Base-by-base conservation (phyloP, 2,888 invertebrate species). In the Beris morrisii region DNA sequence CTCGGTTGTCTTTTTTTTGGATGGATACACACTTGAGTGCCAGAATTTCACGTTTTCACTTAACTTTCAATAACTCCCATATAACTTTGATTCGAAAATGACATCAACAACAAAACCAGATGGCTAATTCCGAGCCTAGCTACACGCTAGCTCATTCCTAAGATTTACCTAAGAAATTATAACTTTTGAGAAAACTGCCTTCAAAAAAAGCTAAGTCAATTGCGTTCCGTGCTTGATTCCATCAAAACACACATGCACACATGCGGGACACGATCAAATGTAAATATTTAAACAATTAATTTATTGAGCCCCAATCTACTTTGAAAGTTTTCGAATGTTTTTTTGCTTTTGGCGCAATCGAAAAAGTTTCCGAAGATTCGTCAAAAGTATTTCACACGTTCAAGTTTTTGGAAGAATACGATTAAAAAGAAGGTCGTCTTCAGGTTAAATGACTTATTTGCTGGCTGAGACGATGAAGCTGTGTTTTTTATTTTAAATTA, bases 251-350 rank as follows among this genome's bases (percentile, higher is more conserved):
- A 38, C 38, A 38, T 7, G 9, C 38, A 38, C 52, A 50, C 52
- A 61, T 52, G 50, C 61, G 52, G 38, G 61, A 61, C 50, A 61
- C 61, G 61, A 52, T 61, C 61, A 52, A 61, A 61, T 50, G 61
- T 61, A 50, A 61, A 61, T 61, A 61, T 61, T 61, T 61, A 52
- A 61, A 61, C 61, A 52, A 61, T 61, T 61, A 61, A 61, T 61
- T 61, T 61, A 61, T 61, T 61, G 50, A 61, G 61, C 38, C 52
- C 38, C 50, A 61, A 61, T 61, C 61, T 61, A 52, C 52, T 52
- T 61, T 38, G 61, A 61, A 61, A 61, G 61, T 61, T 38, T 38
- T 38, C 9, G 5, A 9, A 38, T 38, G 38, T 7, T 7, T 38
- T 38, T 38, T 38, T 38, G 38, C 5, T 9, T 9, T 5, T 9